phyloP scores from a whole-genome alignment of 2,113 vertebrate genomes.

The Morone chrysops region DNA sequence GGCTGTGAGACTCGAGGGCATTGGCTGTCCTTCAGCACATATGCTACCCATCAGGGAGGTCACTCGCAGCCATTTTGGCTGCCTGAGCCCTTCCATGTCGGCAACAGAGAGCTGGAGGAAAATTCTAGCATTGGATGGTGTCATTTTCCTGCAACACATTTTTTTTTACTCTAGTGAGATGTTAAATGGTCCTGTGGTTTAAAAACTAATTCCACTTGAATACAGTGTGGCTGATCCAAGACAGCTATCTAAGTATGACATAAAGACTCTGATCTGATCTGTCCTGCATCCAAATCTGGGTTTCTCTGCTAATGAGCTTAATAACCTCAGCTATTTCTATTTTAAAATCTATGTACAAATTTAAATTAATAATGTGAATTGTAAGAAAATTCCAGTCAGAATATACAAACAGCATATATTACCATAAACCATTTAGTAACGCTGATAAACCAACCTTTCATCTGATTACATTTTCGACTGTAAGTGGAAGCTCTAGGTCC shows the following conservation, averaged over 20 bases:
- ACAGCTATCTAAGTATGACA: neutral
- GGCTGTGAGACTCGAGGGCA: neutral
- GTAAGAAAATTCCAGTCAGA: neutral
- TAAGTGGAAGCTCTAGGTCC: neutral
- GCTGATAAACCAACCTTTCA: neutral
- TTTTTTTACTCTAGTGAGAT: neutral
- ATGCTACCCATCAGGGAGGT: conserved; percentile 38
- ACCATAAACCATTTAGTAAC: neutral
- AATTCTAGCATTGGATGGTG: neutral
- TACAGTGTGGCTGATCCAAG: no score
- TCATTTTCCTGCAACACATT: neutral
- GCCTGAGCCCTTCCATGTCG: neutral
- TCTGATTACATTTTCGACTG: neutral
- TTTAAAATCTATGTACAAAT: neutral
- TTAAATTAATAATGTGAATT: neutral
- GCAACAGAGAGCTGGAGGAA: neutral
- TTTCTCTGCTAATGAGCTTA: neutral
- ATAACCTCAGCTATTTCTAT: neutral
- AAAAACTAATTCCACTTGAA: neutral
- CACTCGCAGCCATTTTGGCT: conserved; percentile 15
- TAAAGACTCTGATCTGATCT: neutral
- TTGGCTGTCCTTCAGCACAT: conserved; percentile 31
- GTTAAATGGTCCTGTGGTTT: neutral
- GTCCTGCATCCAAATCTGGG: neutral
- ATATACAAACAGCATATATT: neutral